phyloP scores from a whole-genome alignment of 2,113 vertebrate species.

The Chloebia gouldiae region DNA sequence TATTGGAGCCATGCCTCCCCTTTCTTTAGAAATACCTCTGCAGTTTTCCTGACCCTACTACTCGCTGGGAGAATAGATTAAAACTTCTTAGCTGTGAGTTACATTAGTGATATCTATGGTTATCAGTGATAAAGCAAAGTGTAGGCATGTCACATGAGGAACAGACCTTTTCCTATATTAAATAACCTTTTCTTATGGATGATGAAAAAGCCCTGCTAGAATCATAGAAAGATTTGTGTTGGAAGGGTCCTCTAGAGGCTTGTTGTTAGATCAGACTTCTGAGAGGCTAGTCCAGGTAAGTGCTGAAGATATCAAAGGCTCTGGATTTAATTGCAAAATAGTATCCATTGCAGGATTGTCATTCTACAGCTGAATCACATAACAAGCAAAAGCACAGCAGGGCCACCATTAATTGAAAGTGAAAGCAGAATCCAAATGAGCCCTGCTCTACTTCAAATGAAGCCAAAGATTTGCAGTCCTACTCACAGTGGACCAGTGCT shows the following conservation, averaged over 20 bases:
- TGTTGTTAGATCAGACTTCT: background rate
- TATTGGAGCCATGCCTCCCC: background rate
- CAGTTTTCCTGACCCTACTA: background rate
- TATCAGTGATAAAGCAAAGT: background rate
- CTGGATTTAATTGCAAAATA: background rate
- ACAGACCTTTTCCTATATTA: background rate
- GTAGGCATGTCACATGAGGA: background rate
- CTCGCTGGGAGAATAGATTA: slow-evolving; percentile 3
- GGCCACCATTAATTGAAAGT: background rate
- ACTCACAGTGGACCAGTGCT: background rate
- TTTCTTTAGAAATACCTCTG: slow-evolving; percentile 14
- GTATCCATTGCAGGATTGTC: background rate
- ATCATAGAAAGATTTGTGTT: background rate
- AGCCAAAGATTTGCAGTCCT: background rate
- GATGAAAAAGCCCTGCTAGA: background rate
- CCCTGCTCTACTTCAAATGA: background rate
- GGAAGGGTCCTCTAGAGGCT: background rate
- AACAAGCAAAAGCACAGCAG: background rate
- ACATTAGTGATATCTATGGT: background rate
- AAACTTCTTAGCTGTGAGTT: background rate
- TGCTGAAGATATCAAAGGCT: background rate
- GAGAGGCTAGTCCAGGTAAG: background rate
- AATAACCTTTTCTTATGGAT: background rate
- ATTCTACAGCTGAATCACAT: background rate
- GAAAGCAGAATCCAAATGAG: background rate